A percentile compares a stretch with the other conserved stretches of the same genome.
phyloP scores from a whole-genome alignment of 2,113 vertebrate genomes.

The Origma solitaria region DNA sequence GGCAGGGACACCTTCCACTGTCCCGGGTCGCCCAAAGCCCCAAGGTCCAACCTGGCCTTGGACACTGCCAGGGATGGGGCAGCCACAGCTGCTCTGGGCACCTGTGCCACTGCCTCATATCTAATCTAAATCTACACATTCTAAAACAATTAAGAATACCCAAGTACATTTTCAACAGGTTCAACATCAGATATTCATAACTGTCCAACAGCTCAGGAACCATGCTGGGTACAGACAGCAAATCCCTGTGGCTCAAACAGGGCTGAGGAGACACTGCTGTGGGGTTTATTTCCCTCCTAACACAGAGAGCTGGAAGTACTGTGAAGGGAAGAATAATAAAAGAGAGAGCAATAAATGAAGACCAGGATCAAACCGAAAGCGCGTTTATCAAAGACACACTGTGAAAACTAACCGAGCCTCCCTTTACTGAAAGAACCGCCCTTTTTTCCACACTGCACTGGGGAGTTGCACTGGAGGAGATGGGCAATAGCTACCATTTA shows the following conservation, averaged over 20 bases:
- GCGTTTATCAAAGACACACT: neutral
- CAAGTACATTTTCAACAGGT: neutral
- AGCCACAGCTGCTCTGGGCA: neutral
- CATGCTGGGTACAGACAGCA: neutral
- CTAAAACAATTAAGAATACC: neutral
- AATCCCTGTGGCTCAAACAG: neutral
- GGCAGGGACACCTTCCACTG: neutral
- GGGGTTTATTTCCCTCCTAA: neutral
- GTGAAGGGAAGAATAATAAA: neutral
- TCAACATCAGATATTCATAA: neutral
- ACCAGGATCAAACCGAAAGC: neutral
- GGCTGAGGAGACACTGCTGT: neutral
- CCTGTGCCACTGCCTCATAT: neutral
- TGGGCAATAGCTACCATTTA: neutral
- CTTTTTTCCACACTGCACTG: neutral
- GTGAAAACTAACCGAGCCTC: neutral
- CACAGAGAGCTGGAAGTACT: neutral
- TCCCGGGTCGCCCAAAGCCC: fast-evolving
- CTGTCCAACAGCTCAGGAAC: neutral
- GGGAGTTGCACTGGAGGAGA: neutral
- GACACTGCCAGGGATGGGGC: neutral
- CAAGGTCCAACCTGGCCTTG: fast-evolving
- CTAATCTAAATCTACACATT: neutral
- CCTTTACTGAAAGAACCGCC: neutral
- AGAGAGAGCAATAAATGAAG: neutral